Evolutionary conservation across 2,888 invertebrate genomes (phyloP).

Genomic region (Ectropis crepuscularia): DNA sequence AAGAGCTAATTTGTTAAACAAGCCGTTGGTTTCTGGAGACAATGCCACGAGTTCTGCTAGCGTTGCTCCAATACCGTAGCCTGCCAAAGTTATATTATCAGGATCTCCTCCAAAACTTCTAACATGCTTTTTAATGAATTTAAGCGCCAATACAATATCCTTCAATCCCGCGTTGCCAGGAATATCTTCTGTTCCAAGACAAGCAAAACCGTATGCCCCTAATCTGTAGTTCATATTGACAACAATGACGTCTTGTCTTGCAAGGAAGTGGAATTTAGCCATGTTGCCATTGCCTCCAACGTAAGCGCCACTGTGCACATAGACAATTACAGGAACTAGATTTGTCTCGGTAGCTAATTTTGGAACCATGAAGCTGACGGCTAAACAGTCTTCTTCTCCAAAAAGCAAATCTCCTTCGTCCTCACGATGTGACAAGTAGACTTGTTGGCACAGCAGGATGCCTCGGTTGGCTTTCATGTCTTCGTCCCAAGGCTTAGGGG

Average conservation of each 20-base stretch:
- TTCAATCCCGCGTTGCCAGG: constrained; percentile 94
- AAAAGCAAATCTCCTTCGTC: constrained; percentile 56
- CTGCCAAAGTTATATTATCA: constrained; percentile 90
- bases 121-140: constrained; percentile 91
- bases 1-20: constrained; percentile 69
- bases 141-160: constrained; percentile 92
- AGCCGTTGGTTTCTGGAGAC: constrained; percentile 63
- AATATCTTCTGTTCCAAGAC: constrained; percentile 84
- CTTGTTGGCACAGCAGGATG: constrained; percentile 64
- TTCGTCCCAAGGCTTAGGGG: constrained; percentile 64
- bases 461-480: constrained; percentile 53
- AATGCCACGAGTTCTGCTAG: constrained; percentile 71
- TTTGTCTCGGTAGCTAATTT: constrained; percentile 61
- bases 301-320: constrained; percentile 75
- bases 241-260: constrained; percentile 87
- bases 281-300: constrained; percentile 71
- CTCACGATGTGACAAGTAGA: constrained; percentile 58
- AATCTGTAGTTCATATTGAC: constrained; percentile 89
- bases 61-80: constrained; percentile 91
- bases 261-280: constrained; percentile 84
- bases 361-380: constrained; percentile 67
- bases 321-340: constrained; percentile 70
- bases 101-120: constrained; percentile 92
- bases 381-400: constrained; percentile 70
- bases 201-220: constrained; percentile 89